These are phyloP conservation scores for Polyommatus iphigenia DNA, from an alignment of 2,888 invertebrate species.

Conservation along the genomic window DNA sequence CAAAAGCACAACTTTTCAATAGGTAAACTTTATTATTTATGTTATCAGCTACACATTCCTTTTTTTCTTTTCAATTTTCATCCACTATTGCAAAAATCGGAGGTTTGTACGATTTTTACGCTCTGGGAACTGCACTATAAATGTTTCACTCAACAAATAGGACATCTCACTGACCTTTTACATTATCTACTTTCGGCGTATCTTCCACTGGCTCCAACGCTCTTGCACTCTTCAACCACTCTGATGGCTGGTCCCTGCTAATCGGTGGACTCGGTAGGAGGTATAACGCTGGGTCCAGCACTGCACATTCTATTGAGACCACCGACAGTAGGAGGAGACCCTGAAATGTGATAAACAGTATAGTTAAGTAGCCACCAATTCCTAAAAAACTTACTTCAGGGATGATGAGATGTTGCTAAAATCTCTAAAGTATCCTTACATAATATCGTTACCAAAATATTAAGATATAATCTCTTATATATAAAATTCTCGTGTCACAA, in stretches of 20 bases:
- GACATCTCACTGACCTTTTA: not conserved
- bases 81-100: too few species aligned
- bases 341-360: conserved; percentile 36
- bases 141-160: not conserved
- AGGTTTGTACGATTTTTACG: too few species aligned
- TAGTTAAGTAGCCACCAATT: too few species aligned
- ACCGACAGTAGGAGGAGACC: conserved; percentile 37
- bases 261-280: conserved; percentile 65
- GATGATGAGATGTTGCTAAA: not conserved
- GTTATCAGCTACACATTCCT: too few species aligned
- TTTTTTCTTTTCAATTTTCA: too few species aligned
- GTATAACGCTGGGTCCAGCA: conserved; percentile 66
- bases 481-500: too few species aligned
- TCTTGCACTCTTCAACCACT: conserved; percentile 47
- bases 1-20: too few species aligned
- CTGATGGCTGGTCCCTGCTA: conserved; percentile 37
- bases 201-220: conserved; percentile 34
- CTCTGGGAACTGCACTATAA: too few species aligned
- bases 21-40: too few species aligned
- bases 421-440: too few species aligned
- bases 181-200: not conserved
- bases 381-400: not conserved
- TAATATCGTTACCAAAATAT: too few species aligned
- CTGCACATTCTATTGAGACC: conserved; percentile 46
- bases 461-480: too few species aligned